Percentiles rank a stretch among this genome's conserved stretches.
phyloP scores from a whole-genome alignment of 1,140 invertebrate genomes.

The Papilio polyxenes region DNA sequence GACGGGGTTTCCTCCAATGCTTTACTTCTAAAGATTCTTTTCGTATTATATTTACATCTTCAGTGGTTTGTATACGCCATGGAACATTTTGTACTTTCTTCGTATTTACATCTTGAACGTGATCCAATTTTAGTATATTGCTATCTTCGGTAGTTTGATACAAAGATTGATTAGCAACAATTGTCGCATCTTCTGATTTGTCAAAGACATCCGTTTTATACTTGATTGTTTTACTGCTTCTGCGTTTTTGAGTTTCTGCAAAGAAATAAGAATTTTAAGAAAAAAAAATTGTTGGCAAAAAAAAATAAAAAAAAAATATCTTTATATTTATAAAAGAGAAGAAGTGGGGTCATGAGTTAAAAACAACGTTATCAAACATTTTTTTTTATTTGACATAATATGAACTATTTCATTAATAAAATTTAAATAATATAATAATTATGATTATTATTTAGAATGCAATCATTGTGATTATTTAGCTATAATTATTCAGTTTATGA shows the following conservation, averaged over 20 bases:
- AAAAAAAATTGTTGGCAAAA: neutral
- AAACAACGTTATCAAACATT: neutral
- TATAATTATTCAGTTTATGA: too few species aligned
- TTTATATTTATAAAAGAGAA: too few species aligned
- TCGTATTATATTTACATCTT: slow-evolving; percentile 38
- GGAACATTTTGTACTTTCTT: slow-evolving; percentile 56
- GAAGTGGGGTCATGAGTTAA: neutral
- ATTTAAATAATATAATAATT: too few species aligned
- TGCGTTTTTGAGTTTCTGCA: slow-evolving; percentile 59
- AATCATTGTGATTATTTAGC: too few species aligned
- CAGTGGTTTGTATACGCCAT: slow-evolving; percentile 58
- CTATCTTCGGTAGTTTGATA: slow-evolving; percentile 68
- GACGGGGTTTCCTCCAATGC: slow-evolving; percentile 64
- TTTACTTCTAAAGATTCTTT: slow-evolving; percentile 51
- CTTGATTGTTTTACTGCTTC: slow-evolving; percentile 51
- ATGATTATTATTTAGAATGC: too few species aligned
- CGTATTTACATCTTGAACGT: slow-evolving; percentile 60
- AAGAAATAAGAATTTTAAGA: slow-evolving; percentile 39
- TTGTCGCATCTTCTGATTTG: slow-evolving; percentile 44
- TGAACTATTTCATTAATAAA: too few species aligned
- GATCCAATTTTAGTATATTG: slow-evolving; percentile 66
- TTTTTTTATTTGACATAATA: neutral
- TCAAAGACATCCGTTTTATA: slow-evolving; percentile 53
- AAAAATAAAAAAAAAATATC: neutral
- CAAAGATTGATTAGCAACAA: slow-evolving; percentile 47